Evolutionary conservation across 1,140 invertebrate species (phyloP), one percentile per base, ranked within the genome.

Genomic region (Zaprionus camerounensis): DNA sequence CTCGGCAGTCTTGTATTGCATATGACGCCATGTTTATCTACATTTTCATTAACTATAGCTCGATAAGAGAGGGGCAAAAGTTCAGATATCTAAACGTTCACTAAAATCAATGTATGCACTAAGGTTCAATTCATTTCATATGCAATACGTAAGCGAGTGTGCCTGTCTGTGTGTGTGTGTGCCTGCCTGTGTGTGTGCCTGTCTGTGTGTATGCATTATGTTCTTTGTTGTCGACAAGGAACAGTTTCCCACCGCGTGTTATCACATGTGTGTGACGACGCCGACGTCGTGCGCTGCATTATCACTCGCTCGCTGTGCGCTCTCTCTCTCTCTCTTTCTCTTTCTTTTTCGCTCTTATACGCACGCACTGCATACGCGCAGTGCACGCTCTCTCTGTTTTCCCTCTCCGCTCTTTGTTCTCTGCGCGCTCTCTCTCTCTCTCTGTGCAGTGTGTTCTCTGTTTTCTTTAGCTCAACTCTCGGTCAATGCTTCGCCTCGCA

Each of bases 401-500:
- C 41, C 7, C 34, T 55, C 22, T 13, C 22, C 9, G 12, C 55
- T 34, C 57, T 31, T 31, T 57, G 58, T 65, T 57, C 62, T 46
- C 5, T 38, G 36, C 38, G 20, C 20, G 1, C 26, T 4, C 26
- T 13, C 62, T 73, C 62, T 66, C 70, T 58, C 28, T 12, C 5
- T 5, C 22, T 63, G 44, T 12, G 12, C 24, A 7, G 41, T 17
- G 46, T 17, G 22, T 36, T 65, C 68, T 67, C 64, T 75, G 57
- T 74, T 77, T 80, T 72, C 81, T 68, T 80, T 71, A 62, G 71
- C 62, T 69, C 31, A 80, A 75, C 78, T 88, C 84, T 80, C 83
- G 83, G 83, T 87, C 83, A 88, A 88, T 88, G 83, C 74, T 87
- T 87, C 67, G 78, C 58, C 75, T 81, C 53, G 53, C 26, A 56